phyloP scores from a whole-genome alignment of 2,113 vertebrate species.

The Phaetusa simplex region DNA sequence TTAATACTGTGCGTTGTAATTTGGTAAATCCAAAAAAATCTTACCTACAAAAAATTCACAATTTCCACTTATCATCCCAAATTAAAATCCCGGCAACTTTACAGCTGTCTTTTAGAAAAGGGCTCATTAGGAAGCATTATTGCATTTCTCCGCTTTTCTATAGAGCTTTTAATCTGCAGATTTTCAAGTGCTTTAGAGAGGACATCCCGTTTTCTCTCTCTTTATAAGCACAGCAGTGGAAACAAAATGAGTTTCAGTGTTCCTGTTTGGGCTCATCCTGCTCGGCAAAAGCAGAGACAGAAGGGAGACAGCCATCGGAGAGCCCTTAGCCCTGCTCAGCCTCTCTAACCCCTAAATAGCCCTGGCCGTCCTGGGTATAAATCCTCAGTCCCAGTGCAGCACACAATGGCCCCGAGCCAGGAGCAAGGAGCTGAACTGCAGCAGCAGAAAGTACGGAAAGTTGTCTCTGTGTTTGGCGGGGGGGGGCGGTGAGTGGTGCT shows the following conservation, averaged over 20 bases:
- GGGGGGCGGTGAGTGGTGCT: not conserved
- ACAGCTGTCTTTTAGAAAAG: not conserved
- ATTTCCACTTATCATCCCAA: not conserved
- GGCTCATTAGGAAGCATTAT: not conserved
- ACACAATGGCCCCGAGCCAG: not conserved
- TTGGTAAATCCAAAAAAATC: not conserved
- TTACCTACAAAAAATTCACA: not conserved
- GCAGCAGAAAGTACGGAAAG: not conserved
- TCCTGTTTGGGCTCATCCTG: not conserved
- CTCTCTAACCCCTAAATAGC: not conserved
- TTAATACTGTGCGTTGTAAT: not conserved
- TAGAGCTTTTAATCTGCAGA: not conserved
- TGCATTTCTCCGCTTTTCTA: not conserved
- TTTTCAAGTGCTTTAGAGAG: not conserved
- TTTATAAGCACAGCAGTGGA: not conserved
- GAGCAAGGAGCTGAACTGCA: not conserved
- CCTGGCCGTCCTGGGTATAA: not conserved
- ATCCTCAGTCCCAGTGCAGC: not conserved
- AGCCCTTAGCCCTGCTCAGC: not conserved
- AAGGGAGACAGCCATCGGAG: not conserved
- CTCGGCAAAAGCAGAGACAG: not conserved
- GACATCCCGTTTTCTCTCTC: not conserved
- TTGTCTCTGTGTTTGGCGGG: not conserved
- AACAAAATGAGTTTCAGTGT: not conserved
- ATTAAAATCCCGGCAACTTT: not conserved